Conservation (phyloP, 2,888 invertebrate genomes). For the Antheraea assamensis region DNA sequence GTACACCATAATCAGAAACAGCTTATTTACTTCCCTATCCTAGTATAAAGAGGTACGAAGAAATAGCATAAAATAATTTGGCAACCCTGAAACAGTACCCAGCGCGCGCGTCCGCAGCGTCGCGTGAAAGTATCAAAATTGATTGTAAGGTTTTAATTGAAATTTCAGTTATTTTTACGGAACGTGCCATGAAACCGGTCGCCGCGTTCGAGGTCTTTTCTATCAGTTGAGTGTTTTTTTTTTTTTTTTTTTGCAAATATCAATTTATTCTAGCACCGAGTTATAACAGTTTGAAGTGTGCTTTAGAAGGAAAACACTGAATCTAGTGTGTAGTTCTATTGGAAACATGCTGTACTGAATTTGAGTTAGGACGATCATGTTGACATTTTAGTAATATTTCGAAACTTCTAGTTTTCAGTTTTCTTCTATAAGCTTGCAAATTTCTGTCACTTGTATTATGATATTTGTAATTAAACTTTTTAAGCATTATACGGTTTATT, state of each 20-base stretch:
- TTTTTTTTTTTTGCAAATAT: slow-evolving; percentile 12
- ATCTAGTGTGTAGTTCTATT: not conserved
- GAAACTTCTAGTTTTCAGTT: not conserved
- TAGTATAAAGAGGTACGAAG: not conserved
- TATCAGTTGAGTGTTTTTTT: slow-evolving; percentile 7
- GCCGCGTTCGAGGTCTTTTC: not conserved
- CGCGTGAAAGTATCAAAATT: slow-evolving; percentile 23
- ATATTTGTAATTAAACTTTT: too few species aligned
- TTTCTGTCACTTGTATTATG: too few species aligned
- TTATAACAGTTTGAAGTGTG: not conserved
- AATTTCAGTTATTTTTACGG: slow-evolving; percentile 27
- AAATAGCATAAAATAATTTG: not conserved
- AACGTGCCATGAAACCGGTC: slow-evolving; percentile 21
- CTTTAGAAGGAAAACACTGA: not conserved
- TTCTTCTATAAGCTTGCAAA: too few species aligned
- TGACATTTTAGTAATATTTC: not conserved
- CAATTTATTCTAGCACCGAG: not conserved
- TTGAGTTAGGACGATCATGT: not conserved
- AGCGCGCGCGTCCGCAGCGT: not conserved
- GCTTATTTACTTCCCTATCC: too few species aligned
- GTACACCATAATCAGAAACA: too few species aligned
- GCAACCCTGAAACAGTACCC: not conserved
- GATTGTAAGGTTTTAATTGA: slow-evolving; percentile 30
- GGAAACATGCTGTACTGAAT: not conserved
- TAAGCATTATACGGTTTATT: too few species aligned